Evolutionary conservation across 2,888 invertebrate genomes (phyloP), one percentile per base, ranked within the genome.

Genomic region (Pimpla rufipes): DNA sequence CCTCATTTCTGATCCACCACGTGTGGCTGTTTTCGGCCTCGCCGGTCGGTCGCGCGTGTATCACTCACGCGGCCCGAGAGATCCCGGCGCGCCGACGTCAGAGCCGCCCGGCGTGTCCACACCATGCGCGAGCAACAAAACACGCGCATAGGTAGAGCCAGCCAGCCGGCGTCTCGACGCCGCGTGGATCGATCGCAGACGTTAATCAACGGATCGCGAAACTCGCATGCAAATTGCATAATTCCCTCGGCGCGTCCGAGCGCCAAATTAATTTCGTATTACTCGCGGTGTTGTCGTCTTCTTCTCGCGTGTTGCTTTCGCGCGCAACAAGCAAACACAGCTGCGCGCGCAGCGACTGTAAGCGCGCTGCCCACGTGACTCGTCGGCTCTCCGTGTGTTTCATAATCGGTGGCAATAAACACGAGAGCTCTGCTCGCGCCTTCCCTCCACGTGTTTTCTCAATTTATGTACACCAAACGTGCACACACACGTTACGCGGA

Each of bases 251-350:
- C n/a, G n/a, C 16, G 64, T 73, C 57, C 40, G 59, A 79, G 67
- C 67, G 67, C 74, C 67, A 67, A 79, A 79, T 79, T 74, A 79
- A 74, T 79, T 68, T 74, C 67, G 45, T 59, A 74, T 74, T 68
- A 68, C 50, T 66, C 50, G 4, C 35, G 29, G 45, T 23, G 29
- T 29, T n/a, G n/a, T n/a, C n/a, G n/a, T n/a, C n/a, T n/a, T n/a
- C n/a, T n/a, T n/a, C n/a, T n/a, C n/a, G n/a, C 55, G 18, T 5
- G 21, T 16, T 11, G 52, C 57, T 23, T 52, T 6, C 7, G 1
- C 45, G 21, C 4, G 21, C 1, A 57, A 35, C 13, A 35, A 2
- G n/a, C 13, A 57, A 35, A n/a, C 13, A 57, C 55, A 21, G 23
- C 21, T 55, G 55, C 13, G 16, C 13, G 13, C 2, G 10, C 16